These are phyloP conservation scores for Plotosus lineatus DNA, from an alignment of 2,113 vertebrate species.

Conservation along the genomic window DNA sequence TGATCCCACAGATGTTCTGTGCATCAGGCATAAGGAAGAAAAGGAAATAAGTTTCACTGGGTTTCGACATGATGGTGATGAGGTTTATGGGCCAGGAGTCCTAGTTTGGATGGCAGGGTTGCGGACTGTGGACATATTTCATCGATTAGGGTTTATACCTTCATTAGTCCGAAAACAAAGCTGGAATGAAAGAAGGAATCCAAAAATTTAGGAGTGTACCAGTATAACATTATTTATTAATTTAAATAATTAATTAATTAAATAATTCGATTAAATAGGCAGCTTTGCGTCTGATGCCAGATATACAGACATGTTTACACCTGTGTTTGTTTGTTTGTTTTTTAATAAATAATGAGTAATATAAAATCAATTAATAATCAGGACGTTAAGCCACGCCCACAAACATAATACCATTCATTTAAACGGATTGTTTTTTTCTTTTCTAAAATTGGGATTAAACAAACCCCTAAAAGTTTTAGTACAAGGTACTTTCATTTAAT, in stretches of 20 bases:
- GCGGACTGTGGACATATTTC: too few relatives aligned
- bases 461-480: not conserved
- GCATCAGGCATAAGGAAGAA: not conserved
- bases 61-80: constrained; percentile 8
- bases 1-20: constrained; percentile 63
- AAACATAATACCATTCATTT: not conserved
- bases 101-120: too few relatives aligned
- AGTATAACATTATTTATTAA: too few relatives aligned
- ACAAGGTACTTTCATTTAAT: not conserved
- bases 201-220: not conserved
- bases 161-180: not conserved
- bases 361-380: not conserved
- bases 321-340: too few relatives aligned
- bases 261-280: not conserved
- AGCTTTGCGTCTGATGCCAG: not conserved
- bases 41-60: not conserved
- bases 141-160: not conserved
- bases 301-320: not conserved
- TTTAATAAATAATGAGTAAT: not conserved
- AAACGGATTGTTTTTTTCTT: not conserved
- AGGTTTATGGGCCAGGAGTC: not conserved
- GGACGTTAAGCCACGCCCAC: not conserved
- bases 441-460: not conserved
- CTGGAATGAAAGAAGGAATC: not conserved
- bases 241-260: not conserved